Evolutionary conservation across 2,113 vertebrate genomes (phyloP), one percentile per base, ranked within the genome.

Genomic region (Saccopteryx bilineata): DNA sequence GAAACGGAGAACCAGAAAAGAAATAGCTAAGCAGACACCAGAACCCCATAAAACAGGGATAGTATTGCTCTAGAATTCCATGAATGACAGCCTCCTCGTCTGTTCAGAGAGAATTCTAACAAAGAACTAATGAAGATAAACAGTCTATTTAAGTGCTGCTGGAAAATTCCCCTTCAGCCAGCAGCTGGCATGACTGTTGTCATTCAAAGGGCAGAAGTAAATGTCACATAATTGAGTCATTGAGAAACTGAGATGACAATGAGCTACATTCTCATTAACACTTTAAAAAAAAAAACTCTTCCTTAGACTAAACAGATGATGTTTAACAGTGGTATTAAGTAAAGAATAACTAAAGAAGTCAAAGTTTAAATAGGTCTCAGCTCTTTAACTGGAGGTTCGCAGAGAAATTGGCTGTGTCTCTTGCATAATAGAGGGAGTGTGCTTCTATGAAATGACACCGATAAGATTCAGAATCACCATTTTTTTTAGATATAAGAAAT

Each of bases 111-210:
- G 96, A 97, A 97, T 98, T 93, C 96, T 26, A 95, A 97, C 94
- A 96, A 98, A 98, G 94, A 7, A 0, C 94, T 98, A 97, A 98
- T 97, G 97, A 98, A 98, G 98, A 97, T 97, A 98, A 98, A 96
- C 96, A 97, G 80, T 94, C 92, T 96, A 85, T 96, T 98, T 97
- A 96, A 97, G 87, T 48, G 0, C 48, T 5, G 4, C 95, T 97
- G 96, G 96, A 98, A 98, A 97, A 93, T 76, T 96, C 96, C 94
- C 90, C 96, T 98, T 98, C 97, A 98, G 96, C 91, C 33, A 87
- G 97, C 98, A 98, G 98, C 98, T 98, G 98, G 90, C 96, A 46
- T 48, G 48, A 82, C 79, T 95, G 71, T 83, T 98, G 96, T 97
- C 97, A 96, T 90, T 98, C 95, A 97, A 90, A 97, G 96, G 96